Percentiles rank a stretch among this genome's conserved stretches.
These are phyloP conservation scores for Saccopteryx leptura DNA, from an alignment of 2,113 vertebrate species.

Conservation along the genomic window DNA sequence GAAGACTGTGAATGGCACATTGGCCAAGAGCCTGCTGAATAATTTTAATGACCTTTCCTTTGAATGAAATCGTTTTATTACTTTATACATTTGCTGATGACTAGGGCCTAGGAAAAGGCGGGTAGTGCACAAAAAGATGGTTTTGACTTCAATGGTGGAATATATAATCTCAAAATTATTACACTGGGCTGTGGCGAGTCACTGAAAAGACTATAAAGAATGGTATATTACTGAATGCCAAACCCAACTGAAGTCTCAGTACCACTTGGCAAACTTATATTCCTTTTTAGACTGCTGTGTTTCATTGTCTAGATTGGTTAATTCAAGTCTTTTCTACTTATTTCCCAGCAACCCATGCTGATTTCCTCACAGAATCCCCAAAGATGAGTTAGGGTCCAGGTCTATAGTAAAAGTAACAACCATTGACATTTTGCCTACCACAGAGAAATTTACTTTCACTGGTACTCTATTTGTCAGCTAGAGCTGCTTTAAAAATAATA, in stretches of 20 bases:
- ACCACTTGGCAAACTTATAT: too few relatives aligned
- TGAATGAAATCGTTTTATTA: slow-evolving; percentile 68
- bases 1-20: neutral
- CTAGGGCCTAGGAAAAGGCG: slow-evolving; percentile 20
- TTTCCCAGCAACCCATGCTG: neutral
- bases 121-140: slow-evolving; percentile 16
- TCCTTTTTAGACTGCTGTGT: neutral
- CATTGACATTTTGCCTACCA: neutral
- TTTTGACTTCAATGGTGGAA: slow-evolving; percentile 41
- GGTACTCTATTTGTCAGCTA: neutral
- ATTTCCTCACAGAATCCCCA: fast-evolving
- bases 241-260: neutral
- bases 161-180: slow-evolving; percentile 12
- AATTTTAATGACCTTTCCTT: slow-evolving; percentile 75
- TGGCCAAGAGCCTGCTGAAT: slow-evolving; percentile 48
- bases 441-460: neutral
- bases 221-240: neutral
- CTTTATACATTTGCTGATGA: slow-evolving; percentile 63
- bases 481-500: neutral
- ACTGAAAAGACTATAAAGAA: neutral
- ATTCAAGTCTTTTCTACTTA: neutral
- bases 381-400: neutral
- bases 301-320: neutral
- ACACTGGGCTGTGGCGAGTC: too few relatives aligned
- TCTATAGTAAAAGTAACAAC: neutral